Evolutionary conservation across 2,888 invertebrate genomes (phyloP), one percentile per base, ranked within the genome.

Genomic region (Argyresthia goedartella): DNA sequence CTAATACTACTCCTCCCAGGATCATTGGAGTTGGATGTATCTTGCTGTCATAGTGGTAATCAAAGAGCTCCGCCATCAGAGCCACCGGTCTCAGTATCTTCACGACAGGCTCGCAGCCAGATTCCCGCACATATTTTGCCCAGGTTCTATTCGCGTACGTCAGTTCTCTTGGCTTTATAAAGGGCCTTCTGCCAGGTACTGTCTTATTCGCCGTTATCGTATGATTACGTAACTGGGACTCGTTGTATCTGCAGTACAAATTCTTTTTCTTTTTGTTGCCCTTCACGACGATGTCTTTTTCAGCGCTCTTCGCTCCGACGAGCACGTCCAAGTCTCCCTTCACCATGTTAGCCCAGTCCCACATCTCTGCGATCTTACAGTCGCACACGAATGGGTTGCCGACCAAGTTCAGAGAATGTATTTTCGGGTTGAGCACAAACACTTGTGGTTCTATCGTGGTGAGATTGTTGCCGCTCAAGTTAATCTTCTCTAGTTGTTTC

Each of bases 361-460:
- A 92, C 82, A 91, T 89, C 53, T 91, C 90, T 0, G 89, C 89
- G 25, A 92, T 88, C 56, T 90, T 88, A 60, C 92, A 93, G 60
- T 91, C 90, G 63, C 92, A 92, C 53, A 88, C 74, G 78, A 92
- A 92, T 1, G 91, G 92, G 73, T 93, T 92, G 3, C 91, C 91
- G 8, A 91, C 78, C 7, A 93, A 73, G 63, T 91, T 91, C 49
- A 92, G 61, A 3, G 89, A 89, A 53, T 88, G 74, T 4, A 93
- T 64, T 55, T 86, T 87, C 0, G 88, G 87, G 71, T 91, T 92
- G 49, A 81, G 74, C 1, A 75, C 71, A 51, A 91, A 87, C 9
- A 88, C 71, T 44, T 85, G 76, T 0, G 91, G 89, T 44, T 88
- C 84, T 15, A 92, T 87, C 0, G 88, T 88, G 0, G 88, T 86